Evolutionary conservation across 2,113 vertebrate species (phyloP).

Genomic region (Erythrolamprus reginae): DNA sequence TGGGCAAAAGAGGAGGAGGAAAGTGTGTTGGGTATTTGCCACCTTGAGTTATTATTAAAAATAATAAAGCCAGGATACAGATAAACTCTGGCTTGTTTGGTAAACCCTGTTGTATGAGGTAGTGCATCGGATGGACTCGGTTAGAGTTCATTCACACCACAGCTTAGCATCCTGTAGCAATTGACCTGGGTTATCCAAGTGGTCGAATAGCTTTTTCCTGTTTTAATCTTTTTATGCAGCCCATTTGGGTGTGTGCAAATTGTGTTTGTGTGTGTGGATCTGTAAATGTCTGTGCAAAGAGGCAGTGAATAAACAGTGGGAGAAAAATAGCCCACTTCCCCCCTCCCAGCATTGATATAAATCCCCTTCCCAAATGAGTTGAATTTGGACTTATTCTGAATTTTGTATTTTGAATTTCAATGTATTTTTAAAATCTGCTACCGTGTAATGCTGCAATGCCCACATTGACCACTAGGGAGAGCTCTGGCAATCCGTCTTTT

Average conservation of each 20-base stretch:
- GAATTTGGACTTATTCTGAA: too few relatives aligned
- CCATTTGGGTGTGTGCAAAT: background rate
- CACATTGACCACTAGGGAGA: slow-evolving; percentile 55
- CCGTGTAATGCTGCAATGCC: slow-evolving; percentile 8
- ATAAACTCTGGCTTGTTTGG: background rate
- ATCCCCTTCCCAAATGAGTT: background rate
- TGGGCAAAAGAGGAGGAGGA: background rate
- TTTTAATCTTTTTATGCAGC: background rate
- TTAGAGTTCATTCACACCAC: background rate
- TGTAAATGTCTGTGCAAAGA: background rate
- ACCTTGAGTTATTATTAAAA: background rate
- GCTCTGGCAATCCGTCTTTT: slow-evolving; percentile 55
- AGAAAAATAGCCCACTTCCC: background rate
- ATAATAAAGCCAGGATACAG: background rate
- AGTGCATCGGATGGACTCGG: background rate
- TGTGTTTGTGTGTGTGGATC: background rate
- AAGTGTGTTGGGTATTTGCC: background rate
- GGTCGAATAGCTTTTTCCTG: background rate
- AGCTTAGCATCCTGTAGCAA: background rate
- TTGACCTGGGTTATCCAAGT: background rate
- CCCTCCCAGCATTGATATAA: background rate
- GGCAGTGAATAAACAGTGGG: background rate
- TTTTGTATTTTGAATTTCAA: background rate
- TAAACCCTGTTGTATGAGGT: background rate
- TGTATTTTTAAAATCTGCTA: background rate